Evolutionary conservation across 1,140 invertebrate species (phyloP).

Genomic region (Psix sp.): DNA sequence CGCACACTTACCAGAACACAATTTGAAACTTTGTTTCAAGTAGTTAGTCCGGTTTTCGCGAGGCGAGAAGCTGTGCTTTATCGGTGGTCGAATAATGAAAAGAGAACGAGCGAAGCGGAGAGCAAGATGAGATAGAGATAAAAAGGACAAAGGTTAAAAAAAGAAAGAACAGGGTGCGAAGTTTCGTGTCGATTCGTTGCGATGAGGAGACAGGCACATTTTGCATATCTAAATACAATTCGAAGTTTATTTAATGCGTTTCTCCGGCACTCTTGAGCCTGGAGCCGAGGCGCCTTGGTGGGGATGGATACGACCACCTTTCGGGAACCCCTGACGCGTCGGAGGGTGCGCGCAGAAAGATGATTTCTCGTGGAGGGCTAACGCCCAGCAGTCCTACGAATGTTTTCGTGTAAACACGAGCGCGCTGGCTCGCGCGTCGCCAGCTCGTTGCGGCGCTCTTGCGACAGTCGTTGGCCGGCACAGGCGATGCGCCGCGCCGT

Average conservation of each 20-base stretch:
- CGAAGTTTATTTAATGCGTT: constrained; percentile 46
- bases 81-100: too few relatives aligned
- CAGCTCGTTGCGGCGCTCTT: constrained; percentile 35
- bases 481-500: constrained; percentile 16
- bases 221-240: constrained; percentile 49
- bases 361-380: constrained; percentile 64
- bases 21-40: constrained; percentile 24
- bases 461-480: constrained; percentile 32
- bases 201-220: constrained; percentile 24
- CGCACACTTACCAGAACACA: constrained; percentile 2
- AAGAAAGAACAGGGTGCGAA: constrained; percentile 1
- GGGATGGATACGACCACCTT: constrained; percentile 46
- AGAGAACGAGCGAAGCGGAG: not conserved
- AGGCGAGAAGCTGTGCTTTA: too few relatives aligned
- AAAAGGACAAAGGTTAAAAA: constrained; percentile 1
- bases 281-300: constrained; percentile 26
- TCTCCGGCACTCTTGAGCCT: constrained; percentile 43
- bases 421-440: constrained; percentile 29
- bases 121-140: not conserved
- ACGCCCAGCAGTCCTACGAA: constrained; percentile 78
- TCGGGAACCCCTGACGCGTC: constrained; percentile 49
- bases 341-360: constrained; percentile 65
- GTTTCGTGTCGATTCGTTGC: not conserved
- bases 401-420: constrained; percentile 54
- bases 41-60: not conserved